These are phyloP conservation scores for Hippoglossus stenolepis DNA, from an alignment of 2,113 vertebrate genomes.

Conservation along the genomic window DNA sequence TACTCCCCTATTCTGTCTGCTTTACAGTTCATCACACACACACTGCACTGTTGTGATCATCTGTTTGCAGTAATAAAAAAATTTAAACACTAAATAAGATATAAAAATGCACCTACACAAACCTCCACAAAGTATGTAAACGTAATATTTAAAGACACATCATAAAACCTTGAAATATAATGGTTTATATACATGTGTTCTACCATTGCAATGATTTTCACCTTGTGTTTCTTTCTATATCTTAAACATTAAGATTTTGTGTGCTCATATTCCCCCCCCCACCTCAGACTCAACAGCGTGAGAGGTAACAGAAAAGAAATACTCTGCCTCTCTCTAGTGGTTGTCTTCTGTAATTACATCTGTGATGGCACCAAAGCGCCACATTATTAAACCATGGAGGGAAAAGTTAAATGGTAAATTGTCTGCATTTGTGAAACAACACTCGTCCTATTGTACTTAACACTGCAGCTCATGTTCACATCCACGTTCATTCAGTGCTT, in stretches of 20 bases:
- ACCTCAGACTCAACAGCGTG: background rate
- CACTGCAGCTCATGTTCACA: background rate
- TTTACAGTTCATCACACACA: background rate
- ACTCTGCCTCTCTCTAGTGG: conserved; percentile 60
- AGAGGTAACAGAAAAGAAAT: background rate
- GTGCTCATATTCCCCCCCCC: background rate
- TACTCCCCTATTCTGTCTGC: background rate
- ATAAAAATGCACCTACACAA: background rate
- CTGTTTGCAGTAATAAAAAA: background rate
- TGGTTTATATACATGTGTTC: background rate
- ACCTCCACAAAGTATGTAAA: no score
- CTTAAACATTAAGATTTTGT: background rate
- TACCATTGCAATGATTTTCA: background rate
- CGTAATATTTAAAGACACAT: no score
- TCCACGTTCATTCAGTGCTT: background rate
- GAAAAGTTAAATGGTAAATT: background rate
- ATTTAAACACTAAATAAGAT: background rate
- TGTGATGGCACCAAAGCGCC: background rate
- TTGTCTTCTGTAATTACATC: background rate
- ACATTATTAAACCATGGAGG: background rate
- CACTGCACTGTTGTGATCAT: background rate
- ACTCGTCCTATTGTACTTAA: background rate
- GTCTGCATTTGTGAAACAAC: background rate
- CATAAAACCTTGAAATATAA: background rate
- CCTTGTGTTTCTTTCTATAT: accelerated